These are phyloP conservation scores for Miniopterus natalensis DNA, from an alignment of 2,113 vertebrate species.

Conservation along the genomic window DNA sequence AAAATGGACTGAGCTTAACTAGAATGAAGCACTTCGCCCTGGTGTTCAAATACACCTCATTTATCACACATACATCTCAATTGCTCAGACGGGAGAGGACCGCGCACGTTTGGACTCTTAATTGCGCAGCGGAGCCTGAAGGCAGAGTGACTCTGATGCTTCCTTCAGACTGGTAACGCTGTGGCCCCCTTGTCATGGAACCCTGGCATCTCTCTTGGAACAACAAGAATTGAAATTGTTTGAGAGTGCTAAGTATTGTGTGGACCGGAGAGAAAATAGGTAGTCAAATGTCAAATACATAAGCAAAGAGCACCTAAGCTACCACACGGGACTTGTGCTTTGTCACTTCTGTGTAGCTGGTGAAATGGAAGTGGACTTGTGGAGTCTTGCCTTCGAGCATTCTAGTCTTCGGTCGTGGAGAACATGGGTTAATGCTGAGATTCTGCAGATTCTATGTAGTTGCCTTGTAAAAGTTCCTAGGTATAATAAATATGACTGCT, in stretches of 20 bases:
- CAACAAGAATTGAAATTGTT: neutral
- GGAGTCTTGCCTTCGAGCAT: neutral
- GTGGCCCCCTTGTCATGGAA: neutral
- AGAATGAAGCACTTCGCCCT: neutral
- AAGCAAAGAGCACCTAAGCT: no score
- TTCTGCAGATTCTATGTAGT: neutral
- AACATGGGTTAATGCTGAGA: neutral
- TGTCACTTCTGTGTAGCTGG: neutral
- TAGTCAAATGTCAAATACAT: neutral
- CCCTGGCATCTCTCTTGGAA: neutral
- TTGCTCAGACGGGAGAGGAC: fast-evolving
- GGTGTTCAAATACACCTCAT: neutral
- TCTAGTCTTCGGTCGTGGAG: neutral
- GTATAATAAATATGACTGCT: neutral
- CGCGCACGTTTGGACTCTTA: neutral
- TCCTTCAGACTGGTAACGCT: neutral
- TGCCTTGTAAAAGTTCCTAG: neutral
- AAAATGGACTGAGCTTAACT: constrained; percentile 20
- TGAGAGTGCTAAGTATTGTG: neutral
- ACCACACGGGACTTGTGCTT: neutral
- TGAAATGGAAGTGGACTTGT: neutral
- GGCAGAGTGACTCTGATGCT: neutral
- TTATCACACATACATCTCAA: neutral
- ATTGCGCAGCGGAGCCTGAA: neutral
- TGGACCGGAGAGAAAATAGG: neutral